A percentile compares a stretch with the other conserved stretches of the same genome.
phyloP scores from a whole-genome alignment of 2,888 invertebrate genomes.

The Microplitis deprimator region DNA sequence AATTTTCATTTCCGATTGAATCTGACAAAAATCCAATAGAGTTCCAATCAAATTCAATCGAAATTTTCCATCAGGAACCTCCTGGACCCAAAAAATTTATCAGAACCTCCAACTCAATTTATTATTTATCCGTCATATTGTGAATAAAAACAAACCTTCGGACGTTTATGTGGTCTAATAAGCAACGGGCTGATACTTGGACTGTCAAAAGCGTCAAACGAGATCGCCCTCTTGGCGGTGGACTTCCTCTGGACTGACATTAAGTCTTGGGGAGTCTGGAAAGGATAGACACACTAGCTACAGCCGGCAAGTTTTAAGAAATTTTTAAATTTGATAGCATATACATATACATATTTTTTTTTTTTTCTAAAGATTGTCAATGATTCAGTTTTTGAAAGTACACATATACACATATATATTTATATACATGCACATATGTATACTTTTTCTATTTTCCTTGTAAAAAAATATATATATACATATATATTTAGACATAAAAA shows the following conservation, averaged over 20 bases:
- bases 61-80: too few species aligned
- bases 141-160: slow-evolving; percentile 62
- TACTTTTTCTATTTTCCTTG: not conserved
- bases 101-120: too few species aligned
- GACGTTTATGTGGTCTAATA: slow-evolving; percentile 63
- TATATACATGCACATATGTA: not conserved
- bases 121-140: too few species aligned
- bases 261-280: slow-evolving; percentile 71
- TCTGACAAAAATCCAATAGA: too few species aligned
- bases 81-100: too few species aligned
- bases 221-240: slow-evolving; percentile 70
- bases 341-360: slow-evolving; percentile 34
- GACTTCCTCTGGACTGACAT: slow-evolving; percentile 67
- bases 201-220: slow-evolving; percentile 68
- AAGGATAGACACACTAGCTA: slow-evolving; percentile 72
- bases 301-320: slow-evolving; percentile 67
- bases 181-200: slow-evolving; percentile 65
- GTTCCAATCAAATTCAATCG: too few species aligned
- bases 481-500: not conserved
- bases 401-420: not conserved
- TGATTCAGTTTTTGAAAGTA: slow-evolving; percentile 6
- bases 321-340: slow-evolving; percentile 55
- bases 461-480: not conserved
- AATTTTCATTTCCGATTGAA: too few species aligned
- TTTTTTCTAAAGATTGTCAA: not conserved